Base-by-base conservation (phyloP, 2,888 invertebrate species). In the Mythimna ferrago region DNA sequence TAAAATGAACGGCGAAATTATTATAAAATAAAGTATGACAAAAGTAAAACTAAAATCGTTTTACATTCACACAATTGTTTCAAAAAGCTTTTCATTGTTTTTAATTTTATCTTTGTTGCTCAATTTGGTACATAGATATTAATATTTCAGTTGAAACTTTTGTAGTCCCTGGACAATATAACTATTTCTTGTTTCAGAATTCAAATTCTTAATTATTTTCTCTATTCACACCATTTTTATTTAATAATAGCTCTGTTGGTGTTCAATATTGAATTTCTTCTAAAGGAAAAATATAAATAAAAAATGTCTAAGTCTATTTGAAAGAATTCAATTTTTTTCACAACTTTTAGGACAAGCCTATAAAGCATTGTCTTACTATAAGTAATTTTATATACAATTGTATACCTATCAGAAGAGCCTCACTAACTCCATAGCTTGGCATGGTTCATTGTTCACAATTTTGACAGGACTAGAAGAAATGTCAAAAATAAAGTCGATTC, bases 31-130 rank as follows among this genome's bases (percentile, higher is more conserved):
- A 32, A 53, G 32, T 35, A n/a, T 19, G 16, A 32, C 14, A 26
- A 9, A 21, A 44, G 19, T 6, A 11, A 26, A 53, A 53, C 5
- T 44, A 2, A 11, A 51, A 66, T n/a, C 1, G 2, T 48, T 60
- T 16, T 54, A 26, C 19, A 48, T 67, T 54, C 21, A 35, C 7
- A 26, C 14, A 57, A 51, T 63, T 58, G 19, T 26, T 51, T 41
- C 26, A 76, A 11, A 1, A 53, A 10, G 41, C 41, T 26, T 75
- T 51, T 35, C 35, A 53, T 58, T 21, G 6, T 57, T 57, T 56
- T 19, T 21, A n/a, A 76, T 66, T 58, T 66, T 44, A 32, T 26
- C 14, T 51, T 58, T 71, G 58, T 41, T 41, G 32, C 19, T 35
- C 21, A 6, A 44, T 35, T 38, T 75, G 6, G 6, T 11, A 32